Percentiles rank a stretch among this genome's conserved stretches.
These are phyloP conservation scores for Felis catus DNA, from an alignment of 2,113 vertebrate genomes.

Conservation along the genomic window DNA sequence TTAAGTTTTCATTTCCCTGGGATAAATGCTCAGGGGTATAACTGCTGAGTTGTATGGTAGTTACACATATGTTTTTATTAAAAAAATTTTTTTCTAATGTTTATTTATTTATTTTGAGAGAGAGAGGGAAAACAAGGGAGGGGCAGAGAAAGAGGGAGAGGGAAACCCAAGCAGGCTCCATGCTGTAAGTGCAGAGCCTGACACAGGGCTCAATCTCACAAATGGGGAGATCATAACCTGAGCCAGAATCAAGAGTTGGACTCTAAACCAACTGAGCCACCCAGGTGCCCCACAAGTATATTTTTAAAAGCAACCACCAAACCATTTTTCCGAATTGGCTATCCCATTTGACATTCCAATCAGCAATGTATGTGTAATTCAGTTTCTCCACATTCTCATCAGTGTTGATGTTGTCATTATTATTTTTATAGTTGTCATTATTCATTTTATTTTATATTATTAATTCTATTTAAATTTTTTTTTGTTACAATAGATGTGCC, in stretches of 20 bases:
- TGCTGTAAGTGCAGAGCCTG: not conserved
- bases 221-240: not conserved
- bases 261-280: not conserved
- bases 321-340: not conserved
- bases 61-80: not conserved
- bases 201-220: fast-evolving
- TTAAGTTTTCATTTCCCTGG: not conserved
- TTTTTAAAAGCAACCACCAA: not conserved
- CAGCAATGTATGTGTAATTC: not conserved
- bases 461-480: not conserved
- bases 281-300: not conserved
- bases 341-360: not conserved
- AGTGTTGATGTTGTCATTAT: not conserved
- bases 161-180: not conserved
- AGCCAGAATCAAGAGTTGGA: not conserved
- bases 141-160: not conserved
- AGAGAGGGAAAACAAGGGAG: not conserved
- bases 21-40: not conserved
- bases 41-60: not conserved
- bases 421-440: not conserved
- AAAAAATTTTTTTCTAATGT: not conserved
- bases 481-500: not conserved
- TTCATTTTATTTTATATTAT: not conserved
- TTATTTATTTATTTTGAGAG: not conserved
- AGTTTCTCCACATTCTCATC: not conserved